A percentile compares a stretch with the other conserved stretches of the same genome.
These are phyloP conservation scores for Sycophila sp. DNA, from an alignment of 1,140 invertebrate genomes.

Conservation along the genomic window DNA sequence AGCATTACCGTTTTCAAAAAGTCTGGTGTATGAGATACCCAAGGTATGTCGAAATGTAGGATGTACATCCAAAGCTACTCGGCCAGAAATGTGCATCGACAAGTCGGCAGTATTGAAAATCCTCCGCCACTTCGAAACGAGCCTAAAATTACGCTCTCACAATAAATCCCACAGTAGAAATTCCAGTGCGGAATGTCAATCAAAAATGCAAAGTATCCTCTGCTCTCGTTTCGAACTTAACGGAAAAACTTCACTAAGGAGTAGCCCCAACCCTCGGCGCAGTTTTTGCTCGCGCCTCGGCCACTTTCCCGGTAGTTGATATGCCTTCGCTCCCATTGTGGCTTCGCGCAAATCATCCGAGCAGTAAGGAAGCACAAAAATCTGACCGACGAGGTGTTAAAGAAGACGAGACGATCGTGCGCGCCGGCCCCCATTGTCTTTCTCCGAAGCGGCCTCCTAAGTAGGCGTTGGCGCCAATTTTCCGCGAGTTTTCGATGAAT, in stretches of 20 bases:
- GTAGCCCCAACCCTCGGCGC: neutral
- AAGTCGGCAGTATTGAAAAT: neutral
- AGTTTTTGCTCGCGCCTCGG: neutral
- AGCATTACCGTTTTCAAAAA: too few species aligned
- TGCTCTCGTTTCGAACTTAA: neutral
- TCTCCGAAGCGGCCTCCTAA: neutral
- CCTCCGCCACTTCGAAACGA: neutral
- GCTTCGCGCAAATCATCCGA: neutral
- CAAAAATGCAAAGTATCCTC: neutral
- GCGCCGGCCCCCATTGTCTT: neutral
- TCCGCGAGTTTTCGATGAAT: neutral
- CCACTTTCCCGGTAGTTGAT: conserved; percentile 17
- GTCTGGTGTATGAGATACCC: too few species aligned
- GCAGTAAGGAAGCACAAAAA: too few species aligned
- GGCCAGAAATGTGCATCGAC: neutral
- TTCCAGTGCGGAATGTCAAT: conserved; percentile 8
- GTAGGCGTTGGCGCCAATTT: neutral
- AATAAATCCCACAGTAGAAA: neutral
- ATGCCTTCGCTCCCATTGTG: neutral
- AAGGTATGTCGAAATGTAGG: neutral
- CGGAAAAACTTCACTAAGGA: neutral
- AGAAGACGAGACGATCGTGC: neutral
- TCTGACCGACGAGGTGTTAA: neutral
- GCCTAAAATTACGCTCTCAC: neutral
- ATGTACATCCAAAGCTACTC: neutral